These are phyloP conservation scores for Rhyacichthys aspro DNA, from an alignment of 2,797 vertebrate genomes.

Conservation along the genomic window DNA sequence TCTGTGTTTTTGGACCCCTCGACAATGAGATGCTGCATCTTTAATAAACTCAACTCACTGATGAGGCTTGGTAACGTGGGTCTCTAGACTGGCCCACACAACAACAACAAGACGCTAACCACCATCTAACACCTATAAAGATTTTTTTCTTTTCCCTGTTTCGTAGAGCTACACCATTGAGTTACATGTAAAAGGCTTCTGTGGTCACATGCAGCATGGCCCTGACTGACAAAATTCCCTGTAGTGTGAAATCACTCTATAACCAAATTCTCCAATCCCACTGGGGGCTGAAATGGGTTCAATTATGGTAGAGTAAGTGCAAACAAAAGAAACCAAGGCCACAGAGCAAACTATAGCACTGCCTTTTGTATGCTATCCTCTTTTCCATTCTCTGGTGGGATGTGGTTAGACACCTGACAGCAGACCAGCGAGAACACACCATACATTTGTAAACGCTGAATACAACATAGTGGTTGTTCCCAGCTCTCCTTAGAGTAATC, in stretches of 20 bases:
- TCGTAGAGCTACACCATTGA: not conserved
- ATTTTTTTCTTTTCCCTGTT: not conserved
- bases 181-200: not conserved
- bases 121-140: not conserved
- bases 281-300: constrained; percentile 18
- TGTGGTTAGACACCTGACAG: not conserved
- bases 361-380: not conserved
- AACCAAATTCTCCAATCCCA: constrained; percentile 22
- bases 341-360: not conserved
- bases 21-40: too few species aligned
- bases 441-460: constrained; percentile 17
- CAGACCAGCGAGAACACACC: not conserved
- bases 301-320: constrained; percentile 5
- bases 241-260: constrained; percentile 15
- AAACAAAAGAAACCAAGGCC: not conserved
- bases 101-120: not conserved
- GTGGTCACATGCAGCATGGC: constrained; percentile 3
- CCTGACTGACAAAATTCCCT: not conserved
- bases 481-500: constrained; percentile 2
- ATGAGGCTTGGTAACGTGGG: too few species aligned
- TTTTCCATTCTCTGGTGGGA: not conserved
- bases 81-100: not conserved
- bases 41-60: too few species aligned
- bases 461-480: not conserved
- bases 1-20: too few species aligned